Evolutionary conservation across 2,888 invertebrate genomes (phyloP).

Genomic region (Dryomyza anilis): DNA sequence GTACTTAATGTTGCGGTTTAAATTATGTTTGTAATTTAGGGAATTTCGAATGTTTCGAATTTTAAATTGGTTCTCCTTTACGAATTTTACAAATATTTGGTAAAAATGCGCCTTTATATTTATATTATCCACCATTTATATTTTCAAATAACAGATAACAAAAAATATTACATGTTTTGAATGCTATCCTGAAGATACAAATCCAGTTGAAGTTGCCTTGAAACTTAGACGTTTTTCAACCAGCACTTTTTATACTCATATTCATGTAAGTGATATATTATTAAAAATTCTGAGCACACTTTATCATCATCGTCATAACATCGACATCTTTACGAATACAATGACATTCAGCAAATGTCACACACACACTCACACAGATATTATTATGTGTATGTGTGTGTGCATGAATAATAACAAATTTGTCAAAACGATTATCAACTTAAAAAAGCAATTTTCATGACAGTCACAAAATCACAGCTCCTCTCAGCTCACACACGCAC

Average conservation of each 20-base stretch:
- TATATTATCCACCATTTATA: too few relatives aligned
- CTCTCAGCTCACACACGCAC: conserved; percentile 11
- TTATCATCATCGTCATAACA: not conserved
- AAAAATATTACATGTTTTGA: too few relatives aligned
- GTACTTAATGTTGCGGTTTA: too few relatives aligned
- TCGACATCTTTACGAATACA: conserved; percentile 5
- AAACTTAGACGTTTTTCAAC: not conserved
- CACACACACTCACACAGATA: not conserved
- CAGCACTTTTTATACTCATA: too few relatives aligned
- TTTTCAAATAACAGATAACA: too few relatives aligned
- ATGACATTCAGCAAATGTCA: not conserved
- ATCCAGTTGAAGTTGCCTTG: too few relatives aligned
- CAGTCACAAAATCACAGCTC: conserved; percentile 22
- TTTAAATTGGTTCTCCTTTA: too few relatives aligned
- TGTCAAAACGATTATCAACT: conserved; percentile 31
- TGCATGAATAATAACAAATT: conserved; percentile 22
- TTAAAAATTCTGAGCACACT: conserved; percentile 12
- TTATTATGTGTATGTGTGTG: not conserved
- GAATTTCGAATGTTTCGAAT: too few relatives aligned
- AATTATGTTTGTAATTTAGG: too few relatives aligned
- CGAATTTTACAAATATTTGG: too few relatives aligned
- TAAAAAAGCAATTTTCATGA: conserved; percentile 18
- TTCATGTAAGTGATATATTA: conserved; percentile 13
- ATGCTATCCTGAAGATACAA: too few relatives aligned
- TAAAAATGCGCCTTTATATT: too few relatives aligned